Percentiles rank a stretch among this genome's conserved stretches.
phyloP scores from a whole-genome alignment of 2,888 invertebrate species.

The Euzophera pinguis region DNA sequence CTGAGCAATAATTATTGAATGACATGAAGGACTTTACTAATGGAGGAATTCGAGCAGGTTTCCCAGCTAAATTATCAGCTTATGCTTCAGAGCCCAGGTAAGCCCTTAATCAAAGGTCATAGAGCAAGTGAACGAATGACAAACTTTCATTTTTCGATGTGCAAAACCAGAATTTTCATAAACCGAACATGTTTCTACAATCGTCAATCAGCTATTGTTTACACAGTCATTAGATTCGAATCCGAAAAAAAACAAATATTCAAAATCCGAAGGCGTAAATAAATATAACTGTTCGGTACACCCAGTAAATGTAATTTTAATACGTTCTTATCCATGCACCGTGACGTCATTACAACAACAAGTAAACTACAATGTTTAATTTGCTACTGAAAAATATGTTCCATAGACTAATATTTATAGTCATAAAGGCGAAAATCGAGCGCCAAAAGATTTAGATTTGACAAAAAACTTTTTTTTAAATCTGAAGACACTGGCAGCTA shows the following conservation, averaged over 20 bases:
- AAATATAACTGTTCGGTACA: constrained; percentile 60
- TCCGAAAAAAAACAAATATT: constrained; percentile 30
- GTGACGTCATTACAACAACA: constrained; percentile 69
- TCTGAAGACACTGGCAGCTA: constrained; percentile 21
- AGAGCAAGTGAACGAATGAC: too few species aligned
- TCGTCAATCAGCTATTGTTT: neutral
- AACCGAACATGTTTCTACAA: neutral
- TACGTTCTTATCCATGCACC: constrained; percentile 55
- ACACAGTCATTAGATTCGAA: neutral
- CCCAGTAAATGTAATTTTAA: constrained; percentile 75
- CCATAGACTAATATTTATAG: constrained; percentile 14
- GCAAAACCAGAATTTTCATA: neutral
- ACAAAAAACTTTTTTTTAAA: constrained; percentile 1
- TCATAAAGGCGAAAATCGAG: constrained; percentile 28
- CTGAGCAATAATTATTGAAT: too few species aligned
- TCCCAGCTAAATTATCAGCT: too few species aligned
- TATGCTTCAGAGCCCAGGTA: too few species aligned
- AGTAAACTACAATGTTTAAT: constrained; percentile 20
- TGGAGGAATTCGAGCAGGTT: too few species aligned
- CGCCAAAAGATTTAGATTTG: neutral
- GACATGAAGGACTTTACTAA: too few species aligned
- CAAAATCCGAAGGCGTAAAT: constrained; percentile 56
- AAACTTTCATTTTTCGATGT: neutral
- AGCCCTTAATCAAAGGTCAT: too few species aligned
- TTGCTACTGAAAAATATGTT: neutral